Percentiles rank a stretch among this genome's conserved stretches.
Evolutionary conservation across 2,888 invertebrate genomes (phyloP).

Genomic region (Coleophora flavipennella): DNA sequence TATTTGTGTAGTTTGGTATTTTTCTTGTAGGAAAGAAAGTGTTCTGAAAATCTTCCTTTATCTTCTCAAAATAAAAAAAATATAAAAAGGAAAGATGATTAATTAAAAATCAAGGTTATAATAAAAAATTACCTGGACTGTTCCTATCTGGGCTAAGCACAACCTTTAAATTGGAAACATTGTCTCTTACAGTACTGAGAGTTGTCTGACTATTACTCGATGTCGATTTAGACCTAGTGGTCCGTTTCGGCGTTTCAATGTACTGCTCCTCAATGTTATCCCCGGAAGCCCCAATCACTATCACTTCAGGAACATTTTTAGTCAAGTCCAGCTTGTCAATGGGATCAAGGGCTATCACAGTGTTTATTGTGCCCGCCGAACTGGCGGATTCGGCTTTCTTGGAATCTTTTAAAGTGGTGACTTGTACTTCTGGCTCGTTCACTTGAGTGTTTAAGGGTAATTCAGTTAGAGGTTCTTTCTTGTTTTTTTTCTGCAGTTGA

Average conservation of each 20-base stretch:
- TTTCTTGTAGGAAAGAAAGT: no score
- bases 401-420: conserved; percentile 39
- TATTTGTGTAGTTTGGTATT: no score
- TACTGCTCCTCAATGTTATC: conserved; percentile 17
- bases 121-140: conserved; percentile 34
- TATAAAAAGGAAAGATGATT: no score
- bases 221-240: conserved; percentile 43
- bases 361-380: conserved; percentile 42
- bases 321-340: conserved; percentile 27
- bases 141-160: no score
- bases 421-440: conserved; percentile 24
- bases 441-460: conserved; percentile 40
- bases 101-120: not conserved
- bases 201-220: conserved; percentile 53
- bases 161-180: conserved; percentile 44
- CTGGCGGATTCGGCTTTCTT: conserved; percentile 40
- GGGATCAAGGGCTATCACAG: conserved; percentile 35
- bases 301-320: conserved; percentile 29
- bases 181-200: conserved; percentile 54
- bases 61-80: no score
- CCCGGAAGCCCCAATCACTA: conserved; percentile 26
- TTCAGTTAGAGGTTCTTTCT: conserved; percentile 45
- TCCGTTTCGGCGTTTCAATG: conserved; percentile 18
- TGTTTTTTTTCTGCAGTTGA: conserved; percentile 34
- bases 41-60: no score